Conservation (phyloP, 2,888 invertebrate species). For the Aspidapion aeneum region DNA sequence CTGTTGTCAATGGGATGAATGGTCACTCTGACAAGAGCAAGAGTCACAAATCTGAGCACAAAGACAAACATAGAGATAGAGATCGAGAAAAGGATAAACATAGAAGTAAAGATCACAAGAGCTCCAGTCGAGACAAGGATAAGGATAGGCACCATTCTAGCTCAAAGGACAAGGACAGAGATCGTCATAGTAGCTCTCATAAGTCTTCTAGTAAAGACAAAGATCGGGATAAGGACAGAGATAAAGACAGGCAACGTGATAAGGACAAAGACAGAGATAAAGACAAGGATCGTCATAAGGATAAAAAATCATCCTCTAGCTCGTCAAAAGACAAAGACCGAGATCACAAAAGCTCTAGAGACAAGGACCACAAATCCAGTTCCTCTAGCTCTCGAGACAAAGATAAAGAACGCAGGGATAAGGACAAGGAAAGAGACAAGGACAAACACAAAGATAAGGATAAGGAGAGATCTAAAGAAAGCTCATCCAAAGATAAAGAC, state of each 20-base stretch:
- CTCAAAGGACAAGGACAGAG: slow-evolving; percentile 46
- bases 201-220: slow-evolving; percentile 43
- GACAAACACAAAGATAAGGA: slow-evolving; percentile 42
- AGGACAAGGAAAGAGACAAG: slow-evolving; percentile 48
- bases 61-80: slow-evolving; percentile 58
- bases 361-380: slow-evolving; percentile 36
- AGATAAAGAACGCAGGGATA: slow-evolving; percentile 46
- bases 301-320: slow-evolving; percentile 33
- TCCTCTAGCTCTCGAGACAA: slow-evolving; percentile 40
- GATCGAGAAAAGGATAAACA: slow-evolving; percentile 44
- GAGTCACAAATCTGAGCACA: slow-evolving; percentile 57
- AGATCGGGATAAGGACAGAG: slow-evolving; percentile 46
- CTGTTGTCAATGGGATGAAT: slow-evolving; percentile 73
- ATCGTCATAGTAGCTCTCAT: slow-evolving; percentile 37
- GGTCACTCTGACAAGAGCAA: slow-evolving; percentile 61
- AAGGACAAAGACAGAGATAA: slow-evolving; percentile 38
- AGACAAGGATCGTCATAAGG: slow-evolving; percentile 42
- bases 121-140: slow-evolving; percentile 47
- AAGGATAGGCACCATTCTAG: slow-evolving; percentile 49
- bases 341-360: slow-evolving; percentile 39
- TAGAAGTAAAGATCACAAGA: slow-evolving; percentile 48
- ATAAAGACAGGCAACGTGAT: slow-evolving; percentile 41
- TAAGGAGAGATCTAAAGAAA: slow-evolving; percentile 39
- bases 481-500: slow-evolving; percentile 47
- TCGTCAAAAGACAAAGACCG: slow-evolving; percentile 39